phyloP scores from a whole-genome alignment of 2,113 vertebrate species.

The Amia ocellicauda region DNA sequence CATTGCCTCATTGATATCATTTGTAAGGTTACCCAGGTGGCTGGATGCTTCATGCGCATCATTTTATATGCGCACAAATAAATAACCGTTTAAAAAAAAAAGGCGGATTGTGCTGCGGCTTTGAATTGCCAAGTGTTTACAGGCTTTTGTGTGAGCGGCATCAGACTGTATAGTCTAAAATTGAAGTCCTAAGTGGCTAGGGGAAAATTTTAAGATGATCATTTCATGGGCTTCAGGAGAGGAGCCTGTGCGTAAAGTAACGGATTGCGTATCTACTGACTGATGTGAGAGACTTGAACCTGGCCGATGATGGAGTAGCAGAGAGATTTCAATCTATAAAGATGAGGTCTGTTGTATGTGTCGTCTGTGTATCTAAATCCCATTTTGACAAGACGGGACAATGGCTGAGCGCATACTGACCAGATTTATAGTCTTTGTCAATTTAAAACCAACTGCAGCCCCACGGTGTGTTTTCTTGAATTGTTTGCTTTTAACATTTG shows the following conservation, averaged over 20 bases:
- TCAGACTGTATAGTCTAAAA: slow-evolving; percentile 4
- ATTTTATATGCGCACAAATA: slow-evolving; percentile 6
- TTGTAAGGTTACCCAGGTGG: slow-evolving; percentile 9
- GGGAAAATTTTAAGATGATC: slow-evolving; percentile 8
- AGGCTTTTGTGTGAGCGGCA: not conserved
- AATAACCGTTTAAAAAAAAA: slow-evolving; percentile 12
- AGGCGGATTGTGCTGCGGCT: slow-evolving; percentile 4
- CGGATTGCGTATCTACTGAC: slow-evolving; percentile 15
- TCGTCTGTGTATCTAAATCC: slow-evolving; percentile 5
- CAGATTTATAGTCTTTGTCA: not conserved
- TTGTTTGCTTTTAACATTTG: no score
- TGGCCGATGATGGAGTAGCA: not conserved
- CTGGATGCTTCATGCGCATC: slow-evolving; percentile 3
- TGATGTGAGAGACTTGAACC: not conserved
- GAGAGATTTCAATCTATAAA: slow-evolving; percentile 4
- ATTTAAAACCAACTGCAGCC: not conserved
- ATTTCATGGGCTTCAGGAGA: slow-evolving; percentile 4
- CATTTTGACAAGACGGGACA: not conserved
- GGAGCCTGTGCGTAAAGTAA: not conserved
- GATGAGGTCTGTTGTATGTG: not conserved
- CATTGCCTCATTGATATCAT: slow-evolving; percentile 14
- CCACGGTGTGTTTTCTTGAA: no score
- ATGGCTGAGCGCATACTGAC: not conserved
- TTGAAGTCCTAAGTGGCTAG: not conserved
- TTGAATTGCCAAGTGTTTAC: slow-evolving; percentile 3